These are phyloP conservation scores for Acronicta psi DNA, from an alignment of 2,888 invertebrate genomes.

Conservation along the genomic window DNA sequence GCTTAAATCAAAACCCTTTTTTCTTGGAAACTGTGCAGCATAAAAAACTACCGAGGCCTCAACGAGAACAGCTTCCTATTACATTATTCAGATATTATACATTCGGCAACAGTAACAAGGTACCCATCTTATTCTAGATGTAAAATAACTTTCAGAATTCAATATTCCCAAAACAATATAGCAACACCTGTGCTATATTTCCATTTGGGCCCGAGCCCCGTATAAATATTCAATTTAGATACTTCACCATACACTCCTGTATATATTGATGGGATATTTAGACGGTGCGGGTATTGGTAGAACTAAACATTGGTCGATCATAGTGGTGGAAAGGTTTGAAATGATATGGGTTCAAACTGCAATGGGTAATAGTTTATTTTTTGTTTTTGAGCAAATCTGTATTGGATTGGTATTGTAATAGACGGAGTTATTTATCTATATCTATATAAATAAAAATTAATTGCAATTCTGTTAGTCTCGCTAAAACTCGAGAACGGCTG, in stretches of 20 bases:
- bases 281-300: conserved; percentile 22
- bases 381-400: neutral
- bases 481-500: no score
- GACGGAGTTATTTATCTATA: no score
- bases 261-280: conserved; percentile 45
- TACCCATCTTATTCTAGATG: conserved; percentile 74
- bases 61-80: conserved; percentile 39
- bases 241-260: conserved; percentile 61
- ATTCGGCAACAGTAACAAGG: conserved; percentile 50
- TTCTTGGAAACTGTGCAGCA: conserved; percentile 10
- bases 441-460: no score
- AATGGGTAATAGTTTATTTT: conserved; percentile 4
- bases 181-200: conserved; percentile 71
- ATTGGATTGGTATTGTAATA: neutral
- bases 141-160: conserved; percentile 79
- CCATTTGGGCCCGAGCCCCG: conserved; percentile 58
- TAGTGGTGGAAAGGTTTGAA: conserved; percentile 7
- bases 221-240: conserved; percentile 78
- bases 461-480: no score
- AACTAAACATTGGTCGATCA: conserved; percentile 13
- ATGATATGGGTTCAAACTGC: conserved; percentile 4
- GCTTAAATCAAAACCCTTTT: conserved; percentile 4
- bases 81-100: conserved; percentile 66
- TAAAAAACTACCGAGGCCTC: conserved; percentile 35
- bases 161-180: conserved; percentile 80